Evolutionary conservation across 2,888 invertebrate genomes (phyloP).

Genomic region (Meteorus cinctellus): DNA sequence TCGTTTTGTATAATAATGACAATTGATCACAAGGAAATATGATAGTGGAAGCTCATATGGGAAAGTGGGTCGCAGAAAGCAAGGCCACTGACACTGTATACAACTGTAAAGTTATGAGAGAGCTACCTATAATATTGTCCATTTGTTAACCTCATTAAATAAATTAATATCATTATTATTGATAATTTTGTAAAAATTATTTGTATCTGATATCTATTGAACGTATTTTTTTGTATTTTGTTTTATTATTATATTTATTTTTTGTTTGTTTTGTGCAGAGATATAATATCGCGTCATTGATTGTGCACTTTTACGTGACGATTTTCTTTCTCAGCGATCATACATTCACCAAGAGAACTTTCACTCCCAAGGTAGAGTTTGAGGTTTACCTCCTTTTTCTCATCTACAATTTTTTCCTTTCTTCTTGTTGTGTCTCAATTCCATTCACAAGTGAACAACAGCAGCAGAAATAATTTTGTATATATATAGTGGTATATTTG

Average conservation of each 20-base stretch:
- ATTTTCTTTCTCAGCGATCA: slow-evolving; percentile 13
- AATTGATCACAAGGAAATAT: slow-evolving; percentile 28
- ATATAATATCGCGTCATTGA: slow-evolving; percentile 50
- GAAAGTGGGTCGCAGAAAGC: slow-evolving; percentile 74
- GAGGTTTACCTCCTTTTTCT: slow-evolving; percentile 9
- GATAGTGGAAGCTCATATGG: slow-evolving; percentile 46
- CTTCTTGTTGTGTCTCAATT: not conserved
- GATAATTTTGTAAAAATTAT: not conserved
- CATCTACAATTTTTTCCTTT: not conserved
- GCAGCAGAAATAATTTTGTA: not conserved
- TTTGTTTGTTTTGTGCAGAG: not conserved
- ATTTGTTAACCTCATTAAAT: slow-evolving; percentile 21
- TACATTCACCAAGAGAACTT: slow-evolving; percentile 29
- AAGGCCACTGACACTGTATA: slow-evolving; percentile 72
- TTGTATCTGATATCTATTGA: not conserved
- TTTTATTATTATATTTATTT: not conserved
- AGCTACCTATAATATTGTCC: slow-evolving; percentile 6
- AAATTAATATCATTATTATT: not conserved
- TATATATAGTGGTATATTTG: not conserved
- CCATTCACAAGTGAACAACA: slow-evolving; percentile 28
- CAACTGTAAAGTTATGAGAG: slow-evolving; percentile 14
- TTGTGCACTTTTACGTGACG: slow-evolving; percentile 40
- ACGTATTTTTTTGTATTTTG: not conserved
- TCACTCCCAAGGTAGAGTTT: slow-evolving; percentile 31
- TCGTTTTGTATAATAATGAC: slow-evolving; percentile 1